These are phyloP conservation scores for Sceloporus undulatus DNA, from an alignment of 2,113 vertebrate genomes.

Conservation along the genomic window DNA sequence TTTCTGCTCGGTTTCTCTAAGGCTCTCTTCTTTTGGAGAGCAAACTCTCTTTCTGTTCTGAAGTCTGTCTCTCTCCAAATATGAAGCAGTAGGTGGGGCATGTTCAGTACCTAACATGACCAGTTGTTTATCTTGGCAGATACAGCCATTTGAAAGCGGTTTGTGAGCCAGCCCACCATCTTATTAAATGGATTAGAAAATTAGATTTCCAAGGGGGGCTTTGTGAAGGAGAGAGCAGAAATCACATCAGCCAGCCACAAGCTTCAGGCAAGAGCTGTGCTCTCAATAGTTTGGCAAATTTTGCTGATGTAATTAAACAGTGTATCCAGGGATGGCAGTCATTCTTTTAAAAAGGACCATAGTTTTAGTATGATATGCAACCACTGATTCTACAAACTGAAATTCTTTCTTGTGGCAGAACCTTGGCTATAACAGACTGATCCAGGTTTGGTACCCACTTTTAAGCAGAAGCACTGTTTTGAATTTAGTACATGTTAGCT, in stretches of 20 bases:
- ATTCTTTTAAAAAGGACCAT: too few species aligned
- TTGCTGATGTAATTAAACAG: not conserved
- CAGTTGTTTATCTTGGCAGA: not conserved
- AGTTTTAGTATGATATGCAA: too few species aligned
- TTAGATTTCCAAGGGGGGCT: not conserved
- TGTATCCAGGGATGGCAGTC: too few species aligned
- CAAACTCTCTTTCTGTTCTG: not conserved
- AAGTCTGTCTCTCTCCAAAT: not conserved
- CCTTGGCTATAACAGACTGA: too few species aligned
- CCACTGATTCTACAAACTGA: too few species aligned
- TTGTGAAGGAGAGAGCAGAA: not conserved
- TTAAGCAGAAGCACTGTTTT: too few species aligned
- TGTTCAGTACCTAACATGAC: not conserved
- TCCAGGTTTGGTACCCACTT: too few species aligned
- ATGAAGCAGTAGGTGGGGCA: slow-evolving; percentile 20
- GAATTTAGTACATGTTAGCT: too few species aligned
- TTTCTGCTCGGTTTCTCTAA: not conserved
- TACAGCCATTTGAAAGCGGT: not conserved
- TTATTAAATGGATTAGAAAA: not conserved
- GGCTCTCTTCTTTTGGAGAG: not conserved
- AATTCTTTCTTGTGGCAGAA: too few species aligned
- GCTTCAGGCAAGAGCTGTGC: not conserved
- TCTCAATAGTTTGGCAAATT: too few species aligned
- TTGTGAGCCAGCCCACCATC: not conserved
- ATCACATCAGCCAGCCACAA: not conserved